Conservation (phyloP, 2,888 invertebrate genomes). For the Orchesellides sinensis region DNA sequence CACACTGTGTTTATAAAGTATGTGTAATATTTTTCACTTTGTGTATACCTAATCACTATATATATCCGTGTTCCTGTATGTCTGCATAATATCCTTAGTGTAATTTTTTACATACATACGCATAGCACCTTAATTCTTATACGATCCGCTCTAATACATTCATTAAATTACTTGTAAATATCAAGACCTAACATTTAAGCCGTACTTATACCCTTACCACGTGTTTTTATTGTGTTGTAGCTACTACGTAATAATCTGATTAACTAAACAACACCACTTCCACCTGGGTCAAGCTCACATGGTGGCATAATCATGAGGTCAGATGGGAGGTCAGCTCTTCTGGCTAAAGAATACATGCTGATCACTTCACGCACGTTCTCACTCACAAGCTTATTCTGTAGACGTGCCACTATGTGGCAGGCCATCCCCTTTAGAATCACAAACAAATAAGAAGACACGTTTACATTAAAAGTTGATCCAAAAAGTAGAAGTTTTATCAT, state of each 20-base stretch:
- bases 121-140: conserved; percentile 18
- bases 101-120: neutral
- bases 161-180: conserved; percentile 2
- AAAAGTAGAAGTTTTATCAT: conserved; percentile 19
- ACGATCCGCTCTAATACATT: no score
- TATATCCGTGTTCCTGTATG: neutral
- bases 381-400: conserved; percentile 61
- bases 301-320: conserved; percentile 57
- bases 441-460: neutral
- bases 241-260: neutral
- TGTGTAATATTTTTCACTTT: neutral
- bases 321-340: conserved; percentile 52
- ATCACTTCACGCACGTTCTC: conserved; percentile 65
- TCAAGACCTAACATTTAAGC: neutral
- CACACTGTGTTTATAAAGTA: conserved; percentile 6
- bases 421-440: conserved; percentile 46
- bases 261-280: conserved; percentile 55
- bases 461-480: neutral
- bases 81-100: no score
- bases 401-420: conserved; percentile 57
- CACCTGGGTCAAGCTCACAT: conserved; percentile 63
- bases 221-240: neutral
- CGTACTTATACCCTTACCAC: neutral
- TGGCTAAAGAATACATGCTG: conserved; percentile 61
- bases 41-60: neutral